Base-by-base conservation (phyloP, 92 coral and sea anemone genomes). In the Micromussa lordhowensis region DNA sequence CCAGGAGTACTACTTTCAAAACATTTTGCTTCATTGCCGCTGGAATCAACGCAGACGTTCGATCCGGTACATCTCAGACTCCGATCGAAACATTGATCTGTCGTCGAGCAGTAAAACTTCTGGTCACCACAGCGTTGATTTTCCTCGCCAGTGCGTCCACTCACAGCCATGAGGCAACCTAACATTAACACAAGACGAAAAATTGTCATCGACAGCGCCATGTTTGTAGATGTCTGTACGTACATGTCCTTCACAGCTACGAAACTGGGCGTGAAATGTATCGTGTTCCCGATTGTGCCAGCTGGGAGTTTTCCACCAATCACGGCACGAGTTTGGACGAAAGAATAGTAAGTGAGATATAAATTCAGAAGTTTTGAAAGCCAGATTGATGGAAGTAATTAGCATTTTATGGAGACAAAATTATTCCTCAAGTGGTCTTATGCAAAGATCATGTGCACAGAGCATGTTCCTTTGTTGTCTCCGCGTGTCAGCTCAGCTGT, bases 31-130 rank as follows among this genome's bases (percentile, higher is more conserved):
- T 88, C 91, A 15, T 70, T 35, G n/a, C 82, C 82, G 51, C 31
- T 18, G 71, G 82, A 57, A 85, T 76, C 70, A 30, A 35, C 21
- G 40, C 88, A 85, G 57, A 75, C 75, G 24, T 81, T 88, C 2
- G 82, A 24, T 29, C 26, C 16, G 80, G 82, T 88, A 36, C 91
- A 88, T 38, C 91, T 61, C 36, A n/a, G 68, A 22, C 44, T n/a
- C 29, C 91, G 87, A 22, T 88, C 74, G n/a, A 81, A 73, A 58
- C 82, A 88, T 16, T 72, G 14, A 0, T 7, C 0, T 9, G n/a
- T 38, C 44, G 34, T 61, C 57, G 80, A 73, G 32, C 91, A 88
- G 76, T 82, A 88, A 30, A 88, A 82, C 87, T 32, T 73, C 5
- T 88, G 31, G 73, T 88, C 26, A 31, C 75, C 91, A 53, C 91